Percentiles rank a stretch among this genome's conserved stretches.
Evolutionary conservation across 37 sponge, comb jelly and placozoan genomes (phyloP).

Genomic region (Chondrilla cf. caribensis): DNA sequence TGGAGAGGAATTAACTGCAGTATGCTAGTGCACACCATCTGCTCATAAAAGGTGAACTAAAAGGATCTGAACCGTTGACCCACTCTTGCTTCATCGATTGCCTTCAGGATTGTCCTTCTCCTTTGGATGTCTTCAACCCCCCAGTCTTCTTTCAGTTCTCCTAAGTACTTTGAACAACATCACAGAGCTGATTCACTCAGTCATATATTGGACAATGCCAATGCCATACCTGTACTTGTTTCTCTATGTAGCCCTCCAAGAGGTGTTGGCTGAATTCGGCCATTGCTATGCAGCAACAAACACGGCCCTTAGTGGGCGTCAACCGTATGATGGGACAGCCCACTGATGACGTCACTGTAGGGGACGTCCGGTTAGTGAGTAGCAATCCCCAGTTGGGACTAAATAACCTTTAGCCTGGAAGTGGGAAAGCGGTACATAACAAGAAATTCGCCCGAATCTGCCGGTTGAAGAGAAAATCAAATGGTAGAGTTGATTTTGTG

Average conservation of each 20-base stretch:
- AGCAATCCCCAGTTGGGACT: no score
- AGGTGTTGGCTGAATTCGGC: neutral
- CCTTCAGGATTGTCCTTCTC: neutral
- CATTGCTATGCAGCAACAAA: neutral
- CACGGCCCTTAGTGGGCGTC: no score
- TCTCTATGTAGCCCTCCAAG: conserved; percentile 15
- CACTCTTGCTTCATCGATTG: neutral
- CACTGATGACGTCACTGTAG: neutral
- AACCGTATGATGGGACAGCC: neutral
- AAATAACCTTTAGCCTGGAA: no score
- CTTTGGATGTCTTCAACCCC: neutral
- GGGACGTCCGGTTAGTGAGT: no score
- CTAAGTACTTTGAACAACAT: neutral
- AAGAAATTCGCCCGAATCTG: no score
- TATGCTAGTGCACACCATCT: no score
- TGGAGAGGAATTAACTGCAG: neutral
- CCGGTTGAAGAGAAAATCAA: no score
- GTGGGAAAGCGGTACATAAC: no score
- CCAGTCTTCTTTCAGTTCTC: neutral
- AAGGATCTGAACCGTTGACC: neutral
- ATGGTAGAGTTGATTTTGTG: no score
- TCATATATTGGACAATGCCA: no score
- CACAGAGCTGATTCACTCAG: no score
- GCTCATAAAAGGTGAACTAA: no score
- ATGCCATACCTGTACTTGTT: conserved; percentile 25